Base-by-base conservation (phyloP, 2,113 vertebrate genomes). In the Calonectris borealis region DNA sequence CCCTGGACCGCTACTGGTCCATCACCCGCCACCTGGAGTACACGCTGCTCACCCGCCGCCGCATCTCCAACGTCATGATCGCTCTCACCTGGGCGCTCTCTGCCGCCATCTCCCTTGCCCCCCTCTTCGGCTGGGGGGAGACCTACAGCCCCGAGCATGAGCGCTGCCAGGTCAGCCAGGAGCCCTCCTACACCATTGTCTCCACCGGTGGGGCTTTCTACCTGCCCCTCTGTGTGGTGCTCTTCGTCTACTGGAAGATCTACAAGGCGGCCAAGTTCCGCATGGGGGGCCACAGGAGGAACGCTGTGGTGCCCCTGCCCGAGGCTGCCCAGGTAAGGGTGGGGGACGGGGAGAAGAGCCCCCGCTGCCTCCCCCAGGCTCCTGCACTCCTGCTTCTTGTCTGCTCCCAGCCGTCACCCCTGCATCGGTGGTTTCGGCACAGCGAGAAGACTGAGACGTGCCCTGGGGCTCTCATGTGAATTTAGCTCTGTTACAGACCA, bases 201-300 rank as follows among this genome's bases (percentile, higher is more conserved):
- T 99, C 99, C 94, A 99, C 99, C 10, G 98, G 99, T 13, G 99
- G 99, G 7, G 99, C 99, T 1, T 99, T 99, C 97, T 99, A 99
- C 93, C 97, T 99, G 92, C 99, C 99, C 1, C 99, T 99, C n/a
- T 99, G 99, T 7, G 99, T 99, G 80, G 99, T 99, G 86, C 98
- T 99, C 11, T 99, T 99, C 13, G 99, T 99, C 69, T 99, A 99
- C 94, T 99, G 99, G 99, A 99, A 98, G 98, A 99, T 99, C 97
- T 99, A 99, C 98, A 99, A 99, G 97, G 99, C 99, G 0, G 99
- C 99, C 89, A 99, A 98, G 97, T 98, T 99, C 88, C 98, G 98
- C 40, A 92, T 99, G 58, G 98, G 98, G 26, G 98, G 98, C 69
- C 97, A 98, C 72, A 98, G 98, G 96, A 98, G 93, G 88, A 99